Conservation (phyloP, 2,888 invertebrate genomes). For the Tetragonisca angustula region DNA sequence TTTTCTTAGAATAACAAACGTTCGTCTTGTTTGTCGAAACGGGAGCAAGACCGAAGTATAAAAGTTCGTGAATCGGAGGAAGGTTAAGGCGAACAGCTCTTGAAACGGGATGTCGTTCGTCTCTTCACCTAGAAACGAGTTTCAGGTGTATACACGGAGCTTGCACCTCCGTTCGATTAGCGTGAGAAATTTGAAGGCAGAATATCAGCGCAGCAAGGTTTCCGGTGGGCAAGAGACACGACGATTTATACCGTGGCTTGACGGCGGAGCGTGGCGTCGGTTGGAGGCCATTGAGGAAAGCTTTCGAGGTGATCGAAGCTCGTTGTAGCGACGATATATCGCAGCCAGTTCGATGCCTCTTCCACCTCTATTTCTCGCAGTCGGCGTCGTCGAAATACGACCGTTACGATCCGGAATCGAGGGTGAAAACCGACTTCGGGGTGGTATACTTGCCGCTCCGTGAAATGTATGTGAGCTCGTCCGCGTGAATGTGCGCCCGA, state of each 20-base stretch:
- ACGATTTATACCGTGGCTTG: constrained; percentile 65
- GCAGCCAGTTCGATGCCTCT: constrained; percentile 56
- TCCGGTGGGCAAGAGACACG: constrained; percentile 19
- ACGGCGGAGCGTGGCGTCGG: constrained; percentile 52
- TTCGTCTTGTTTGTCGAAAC: background rate
- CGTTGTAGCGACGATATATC: constrained; percentile 68
- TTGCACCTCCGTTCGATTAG: constrained; percentile 31
- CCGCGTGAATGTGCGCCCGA: constrained; percentile 1
- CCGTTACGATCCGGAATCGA: constrained; percentile 66
- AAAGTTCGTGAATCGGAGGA: background rate
- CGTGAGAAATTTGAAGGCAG: constrained; percentile 38
- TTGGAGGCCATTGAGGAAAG: constrained; percentile 65
- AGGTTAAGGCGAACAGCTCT: background rate
- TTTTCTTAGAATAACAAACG: background rate
- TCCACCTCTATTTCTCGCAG: constrained; percentile 20
- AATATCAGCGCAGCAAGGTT: constrained; percentile 13
- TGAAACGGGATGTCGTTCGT: background rate
- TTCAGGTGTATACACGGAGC: background rate
- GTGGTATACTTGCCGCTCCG: constrained; percentile 14
- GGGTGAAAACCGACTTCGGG: constrained; percentile 58
- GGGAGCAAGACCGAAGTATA: background rate
- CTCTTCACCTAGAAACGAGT: background rate
- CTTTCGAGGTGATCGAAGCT: constrained; percentile 70
- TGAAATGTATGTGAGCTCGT: constrained; percentile 35
- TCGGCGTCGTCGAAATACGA: constrained; percentile 66